Percentiles rank a stretch among this genome's conserved stretches.
Evolutionary conservation across 2,888 invertebrate genomes (phyloP).

Genomic region (Phyllotreta cruciferae): DNA sequence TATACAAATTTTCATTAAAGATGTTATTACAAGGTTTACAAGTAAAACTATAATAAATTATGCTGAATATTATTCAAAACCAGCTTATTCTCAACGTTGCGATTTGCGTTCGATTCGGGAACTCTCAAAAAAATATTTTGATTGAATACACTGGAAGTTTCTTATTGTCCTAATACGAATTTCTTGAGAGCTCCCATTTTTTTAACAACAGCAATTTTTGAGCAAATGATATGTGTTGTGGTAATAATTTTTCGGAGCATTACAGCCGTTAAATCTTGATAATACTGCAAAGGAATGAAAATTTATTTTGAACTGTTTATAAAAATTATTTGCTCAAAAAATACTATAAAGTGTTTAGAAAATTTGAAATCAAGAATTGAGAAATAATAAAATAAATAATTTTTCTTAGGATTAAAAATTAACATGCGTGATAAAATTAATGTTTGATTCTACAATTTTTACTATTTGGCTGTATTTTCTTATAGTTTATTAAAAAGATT

Average conservation of each 20-base stretch:
- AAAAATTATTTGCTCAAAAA: too few species aligned
- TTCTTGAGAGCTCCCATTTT: not conserved
- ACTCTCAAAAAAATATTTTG: constrained; percentile 3
- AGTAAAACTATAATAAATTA: constrained; percentile 16
- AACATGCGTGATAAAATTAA: too few species aligned
- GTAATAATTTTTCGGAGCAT: not conserved
- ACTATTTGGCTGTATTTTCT: too few species aligned
- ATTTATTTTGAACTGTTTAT: too few species aligned
- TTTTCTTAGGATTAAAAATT: too few species aligned
- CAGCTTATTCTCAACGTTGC: not conserved
- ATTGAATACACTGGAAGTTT: constrained; percentile 3
- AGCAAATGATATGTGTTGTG: not conserved
- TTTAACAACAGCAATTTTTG: constrained; percentile 1
- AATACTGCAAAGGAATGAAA: not conserved
- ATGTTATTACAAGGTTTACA: not conserved
- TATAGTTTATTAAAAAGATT: not conserved
- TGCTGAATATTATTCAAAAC: not conserved
- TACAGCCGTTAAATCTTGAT: too few species aligned
- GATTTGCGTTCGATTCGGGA: constrained; percentile 9
- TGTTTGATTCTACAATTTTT: too few species aligned
- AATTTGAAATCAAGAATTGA: too few species aligned
- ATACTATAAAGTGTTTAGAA: too few species aligned
- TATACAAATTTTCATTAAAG: too few species aligned
- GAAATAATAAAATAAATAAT: too few species aligned
- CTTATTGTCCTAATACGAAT: constrained; percentile 11